Conservation (phyloP, 92 coral and sea anemone species). For the Micromussa lordhowensis region DNA sequence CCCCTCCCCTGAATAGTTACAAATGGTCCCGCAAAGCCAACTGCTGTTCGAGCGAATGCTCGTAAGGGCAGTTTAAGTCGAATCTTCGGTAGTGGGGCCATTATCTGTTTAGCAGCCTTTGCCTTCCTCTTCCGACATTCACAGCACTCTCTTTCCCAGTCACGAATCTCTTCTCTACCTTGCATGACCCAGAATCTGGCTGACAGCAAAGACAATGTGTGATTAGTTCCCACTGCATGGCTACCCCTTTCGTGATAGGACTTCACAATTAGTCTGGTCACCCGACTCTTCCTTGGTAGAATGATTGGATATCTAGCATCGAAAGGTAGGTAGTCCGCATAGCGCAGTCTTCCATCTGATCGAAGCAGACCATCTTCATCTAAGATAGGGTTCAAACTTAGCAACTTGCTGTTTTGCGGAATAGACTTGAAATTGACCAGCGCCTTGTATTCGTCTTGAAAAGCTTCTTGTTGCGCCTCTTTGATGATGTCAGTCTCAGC, state of each 20-base stretch:
- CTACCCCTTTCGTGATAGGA: constrained; percentile 51
- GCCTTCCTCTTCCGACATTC: constrained; percentile 63
- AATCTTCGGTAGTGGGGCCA: constrained; percentile 82
- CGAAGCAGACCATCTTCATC: constrained; percentile 61
- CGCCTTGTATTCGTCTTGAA: background rate
- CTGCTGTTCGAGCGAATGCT: constrained; percentile 59
- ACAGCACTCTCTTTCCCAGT: constrained; percentile 62
- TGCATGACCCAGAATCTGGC: constrained; percentile 64
- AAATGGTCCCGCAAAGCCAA: constrained; percentile 72
- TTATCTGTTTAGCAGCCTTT: constrained; percentile 60
- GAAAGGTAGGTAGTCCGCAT: constrained; percentile 58
- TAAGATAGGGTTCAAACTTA: constrained; percentile 9
- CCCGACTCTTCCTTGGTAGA: constrained; percentile 59
- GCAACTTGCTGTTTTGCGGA: constrained; percentile 37
- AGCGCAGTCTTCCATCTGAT: constrained; percentile 51
- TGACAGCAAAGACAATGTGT: constrained; percentile 53
- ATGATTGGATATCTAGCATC: constrained; percentile 63
- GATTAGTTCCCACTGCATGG: constrained; percentile 67
- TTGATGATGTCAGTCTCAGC: constrained; percentile 45
- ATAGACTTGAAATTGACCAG: constrained; percentile 38
- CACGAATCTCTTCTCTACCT: constrained; percentile 74
- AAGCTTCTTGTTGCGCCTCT: constrained; percentile 55
- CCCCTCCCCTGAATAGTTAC: constrained; percentile 61
- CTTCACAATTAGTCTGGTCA: constrained; percentile 67
- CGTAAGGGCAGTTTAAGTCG: constrained; percentile 49